A percentile compares a stretch with the other conserved stretches of the same genome.
These are phyloP conservation scores for Calyptommatus sinebrachiatus DNA, from an alignment of 2,113 vertebrate species.

Conservation along the genomic window DNA sequence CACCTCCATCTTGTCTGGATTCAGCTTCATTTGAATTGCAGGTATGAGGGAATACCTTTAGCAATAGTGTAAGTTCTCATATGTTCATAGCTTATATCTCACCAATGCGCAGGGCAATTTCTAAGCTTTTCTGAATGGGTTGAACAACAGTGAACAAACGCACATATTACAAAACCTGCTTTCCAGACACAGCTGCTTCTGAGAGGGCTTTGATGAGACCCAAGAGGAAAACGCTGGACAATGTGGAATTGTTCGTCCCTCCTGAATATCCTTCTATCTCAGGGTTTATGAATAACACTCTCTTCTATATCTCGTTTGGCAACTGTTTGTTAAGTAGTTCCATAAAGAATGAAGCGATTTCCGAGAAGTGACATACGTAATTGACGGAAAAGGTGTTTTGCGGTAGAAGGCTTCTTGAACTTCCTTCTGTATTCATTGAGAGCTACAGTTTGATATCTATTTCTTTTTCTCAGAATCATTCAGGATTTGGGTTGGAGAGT, in stretches of 20 bases:
- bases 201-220: not conserved
- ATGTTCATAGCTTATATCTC: not conserved
- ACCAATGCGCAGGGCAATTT: not conserved
- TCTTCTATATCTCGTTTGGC: conserved; percentile 17
- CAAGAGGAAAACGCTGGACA: not conserved
- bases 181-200: not conserved
- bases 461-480: not conserved
- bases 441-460: not conserved
- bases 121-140: not conserved
- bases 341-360: conserved; percentile 38
- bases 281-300: conserved; percentile 8
- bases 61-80: not conserved
- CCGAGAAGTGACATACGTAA: conserved; percentile 9
- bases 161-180: not conserved
- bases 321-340: conserved; percentile 41
- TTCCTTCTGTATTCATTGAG: not conserved
- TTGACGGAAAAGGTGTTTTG: not conserved
- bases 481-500: no score
- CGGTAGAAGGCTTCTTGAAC: not conserved
- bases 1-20: not conserved
- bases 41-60: not conserved
- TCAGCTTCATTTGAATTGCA: not conserved
- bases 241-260: conserved; percentile 16
- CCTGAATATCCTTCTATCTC: not conserved
- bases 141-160: conserved; percentile 1